Evolutionary conservation across 2,113 vertebrate species (phyloP).

Genomic region (Garra rufa): DNA sequence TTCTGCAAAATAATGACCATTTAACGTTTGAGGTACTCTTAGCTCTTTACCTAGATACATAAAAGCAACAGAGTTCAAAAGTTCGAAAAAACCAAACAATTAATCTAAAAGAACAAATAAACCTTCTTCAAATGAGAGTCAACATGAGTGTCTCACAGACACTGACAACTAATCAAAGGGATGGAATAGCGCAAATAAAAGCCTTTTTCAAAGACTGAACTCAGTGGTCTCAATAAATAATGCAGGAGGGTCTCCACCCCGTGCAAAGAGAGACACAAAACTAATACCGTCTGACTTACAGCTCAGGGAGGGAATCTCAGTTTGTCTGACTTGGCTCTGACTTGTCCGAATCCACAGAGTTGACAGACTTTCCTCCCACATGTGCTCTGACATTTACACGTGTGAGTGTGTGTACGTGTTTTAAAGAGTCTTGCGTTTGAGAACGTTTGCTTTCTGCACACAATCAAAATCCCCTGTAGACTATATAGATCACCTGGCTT

Average conservation of each 20-base stretch:
- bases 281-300: background rate
- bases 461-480: background rate
- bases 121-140: background rate
- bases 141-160: background rate
- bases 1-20: background rate
- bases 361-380: background rate
- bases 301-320: background rate
- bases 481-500: background rate
- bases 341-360: background rate
- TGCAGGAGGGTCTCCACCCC: background rate
- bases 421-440: background rate
- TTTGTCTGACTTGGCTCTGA: background rate
- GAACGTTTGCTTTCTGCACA: background rate
- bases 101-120: constrained; percentile 4
- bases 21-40: background rate
- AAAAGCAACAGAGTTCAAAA: background rate
- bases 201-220: background rate
- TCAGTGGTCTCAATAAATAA: background rate
- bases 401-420: background rate
- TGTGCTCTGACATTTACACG: background rate
- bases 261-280: background rate
- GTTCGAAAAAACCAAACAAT: background rate
- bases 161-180: background rate
- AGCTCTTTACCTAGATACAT: background rate
- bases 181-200: background rate